These are phyloP conservation scores for Cricetomys ansorgei DNA, from an alignment of 2,113 vertebrate genomes.

Conservation along the genomic window DNA sequence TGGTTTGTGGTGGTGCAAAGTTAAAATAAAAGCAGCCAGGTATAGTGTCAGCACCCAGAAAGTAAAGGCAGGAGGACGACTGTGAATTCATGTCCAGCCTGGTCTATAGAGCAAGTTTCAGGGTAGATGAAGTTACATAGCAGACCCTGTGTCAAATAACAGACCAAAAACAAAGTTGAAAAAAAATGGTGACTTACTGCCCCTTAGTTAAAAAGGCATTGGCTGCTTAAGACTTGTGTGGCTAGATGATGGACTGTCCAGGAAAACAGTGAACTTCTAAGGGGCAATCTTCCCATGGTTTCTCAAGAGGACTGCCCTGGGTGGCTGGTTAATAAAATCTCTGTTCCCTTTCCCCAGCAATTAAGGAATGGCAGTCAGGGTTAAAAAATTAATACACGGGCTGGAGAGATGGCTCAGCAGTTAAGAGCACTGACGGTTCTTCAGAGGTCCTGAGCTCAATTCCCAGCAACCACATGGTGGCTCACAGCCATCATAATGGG, in stretches of 20 bases:
- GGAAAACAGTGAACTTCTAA: constrained; percentile 11
- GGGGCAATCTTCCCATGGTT: background rate
- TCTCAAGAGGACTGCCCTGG: background rate
- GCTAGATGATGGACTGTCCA: background rate
- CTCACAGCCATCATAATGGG: too few relatives aligned
- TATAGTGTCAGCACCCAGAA: background rate
- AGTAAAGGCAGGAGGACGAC: background rate
- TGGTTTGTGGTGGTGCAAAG: constrained; percentile 43
- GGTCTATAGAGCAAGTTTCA: background rate
- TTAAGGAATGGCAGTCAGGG: constrained; percentile 27
- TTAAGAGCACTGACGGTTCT: too few relatives aligned
- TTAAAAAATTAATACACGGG: background rate
- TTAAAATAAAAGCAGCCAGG: background rate
- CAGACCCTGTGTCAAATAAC: background rate
- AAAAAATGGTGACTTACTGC: too few relatives aligned
- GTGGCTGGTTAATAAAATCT: background rate
- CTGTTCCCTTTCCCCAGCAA: constrained; percentile 27
- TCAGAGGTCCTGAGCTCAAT: too few relatives aligned
- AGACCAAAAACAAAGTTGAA: background rate
- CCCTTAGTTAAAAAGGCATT: background rate
- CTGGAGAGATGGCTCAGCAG: too few relatives aligned
- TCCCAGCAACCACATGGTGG: too few relatives aligned
- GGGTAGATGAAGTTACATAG: background rate
- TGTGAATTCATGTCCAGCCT: background rate
- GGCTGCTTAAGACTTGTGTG: constrained; percentile 35